Base-by-base conservation (phyloP, 1,140 invertebrate genomes). In the Hermetia illucens region DNA sequence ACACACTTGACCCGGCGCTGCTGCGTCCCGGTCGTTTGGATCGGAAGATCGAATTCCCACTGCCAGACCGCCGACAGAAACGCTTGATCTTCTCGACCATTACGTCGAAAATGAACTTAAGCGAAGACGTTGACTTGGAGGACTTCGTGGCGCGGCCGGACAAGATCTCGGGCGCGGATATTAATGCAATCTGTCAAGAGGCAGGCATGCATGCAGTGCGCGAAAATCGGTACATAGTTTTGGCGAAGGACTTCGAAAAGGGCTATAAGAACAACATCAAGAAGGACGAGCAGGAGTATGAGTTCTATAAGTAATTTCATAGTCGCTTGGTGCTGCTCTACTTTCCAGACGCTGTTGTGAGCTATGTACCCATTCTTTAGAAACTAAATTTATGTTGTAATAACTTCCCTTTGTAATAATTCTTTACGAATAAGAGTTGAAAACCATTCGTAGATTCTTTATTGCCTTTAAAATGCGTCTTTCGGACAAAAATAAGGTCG, bases 241-340 rank as follows among this genome's bases (percentile, higher is more conserved):
- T 98, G 21, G 83, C 90, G 2, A 99, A 99, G 67, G 96, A 99
- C 67, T 98, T 99, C 57, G 95, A 98, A 62, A 98, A 98, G 87
- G 70, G 70, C 19, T 99, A 99, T 66, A 99, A 98, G 59, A 98
- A 97, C 59, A 98, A 98, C 57, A 96, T 96, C 47, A 98, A 98
- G 68, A 99, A 99, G 58, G 93, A 98, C 65, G 93, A 97, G 67
- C 89, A 90, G 49, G 94, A 98, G 70, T 94, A 98, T 54, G 94
- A 98, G 63, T 99, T 99, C 66, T 99, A 98, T 61, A 98, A 97
- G 75, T 99, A 94, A 81, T 44, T 44, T 41, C 13, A 30, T 36
- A 29, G 6, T 30, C 15, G 8, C 15, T 34, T 17, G 15, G 19
- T n/a, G 19, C 12, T 15, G 18, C 37, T 4, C 20, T 25, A 36